Evolutionary conservation across 2,888 invertebrate genomes (phyloP), one percentile per base, ranked within the genome.

Genomic region (Thereva unica): DNA sequence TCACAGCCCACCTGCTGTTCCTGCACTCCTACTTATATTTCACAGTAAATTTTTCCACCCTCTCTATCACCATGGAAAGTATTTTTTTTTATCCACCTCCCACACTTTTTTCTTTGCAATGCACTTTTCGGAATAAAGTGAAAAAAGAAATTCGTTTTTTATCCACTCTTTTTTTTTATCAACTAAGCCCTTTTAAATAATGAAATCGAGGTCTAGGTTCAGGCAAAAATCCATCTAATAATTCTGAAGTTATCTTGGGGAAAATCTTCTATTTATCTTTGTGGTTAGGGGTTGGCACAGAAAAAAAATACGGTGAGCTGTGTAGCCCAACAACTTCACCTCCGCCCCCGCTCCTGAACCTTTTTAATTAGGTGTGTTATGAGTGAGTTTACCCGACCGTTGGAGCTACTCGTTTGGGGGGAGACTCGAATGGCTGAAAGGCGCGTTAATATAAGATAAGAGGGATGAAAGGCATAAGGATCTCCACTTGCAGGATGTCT

Each of bases 121-220:
- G 23, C 23, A 23, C 23, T 23, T 23, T 23, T 23, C 23, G 23
- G 2, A 23, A 23, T 23, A 23, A 23, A 23, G 23, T 23, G 23
- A 23, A 23, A 23, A 23, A 23, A 23, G 2, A 23, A 23, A 23
- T 23, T 23, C 23, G 23, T 23, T 23, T 23, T 23, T 23, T 23
- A 23, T 23, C 23, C 23, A 23, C 23, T n/a, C n/a, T 23, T 23
- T 23, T 23, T 23, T 23, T 23, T 23, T 23, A 23, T 23, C 23
- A 23, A 23, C 23, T 23, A 23, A 23, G 23, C 23, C 42, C 61
- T 42, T 40, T 61, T 34, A 38, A 61, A 61, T 61, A 61, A 61
- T 50, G 50, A 50, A 61, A 61, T 61, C 50, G 61, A 61, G 61
- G 50, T 61, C 50, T 61, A 61, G 49, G 37, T 61, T 49, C 57